These are phyloP conservation scores for Polydesmus complanatus DNA, from an alignment of 2,888 invertebrate genomes.

Conservation along the genomic window DNA sequence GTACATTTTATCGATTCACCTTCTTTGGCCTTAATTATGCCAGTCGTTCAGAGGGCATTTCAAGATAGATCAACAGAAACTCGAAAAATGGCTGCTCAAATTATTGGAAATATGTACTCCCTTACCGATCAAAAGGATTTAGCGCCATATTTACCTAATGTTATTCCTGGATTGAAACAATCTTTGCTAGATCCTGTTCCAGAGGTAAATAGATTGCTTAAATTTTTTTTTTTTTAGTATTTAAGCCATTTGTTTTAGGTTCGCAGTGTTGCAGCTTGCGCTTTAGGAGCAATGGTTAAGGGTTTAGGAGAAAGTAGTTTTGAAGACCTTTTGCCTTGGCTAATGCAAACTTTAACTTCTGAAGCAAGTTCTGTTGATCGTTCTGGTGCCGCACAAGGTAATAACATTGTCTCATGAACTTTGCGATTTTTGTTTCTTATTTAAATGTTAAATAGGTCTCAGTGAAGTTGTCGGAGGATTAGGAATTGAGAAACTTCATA, in stretches of 20 bases:
- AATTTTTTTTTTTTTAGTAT: slow-evolving; percentile 2
- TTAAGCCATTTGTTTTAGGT: slow-evolving; percentile 39
- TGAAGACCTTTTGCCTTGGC: slow-evolving; percentile 92
- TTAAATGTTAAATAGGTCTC: slow-evolving; percentile 44
- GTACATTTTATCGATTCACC: slow-evolving; percentile 99
- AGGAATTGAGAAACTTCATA: slow-evolving; percentile 85
- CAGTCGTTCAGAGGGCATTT: slow-evolving; percentile 94
- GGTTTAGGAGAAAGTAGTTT: slow-evolving; percentile 95
- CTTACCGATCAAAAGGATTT: slow-evolving; percentile 97
- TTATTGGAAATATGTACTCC: slow-evolving; percentile 99
- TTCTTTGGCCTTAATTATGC: slow-evolving; percentile 96
- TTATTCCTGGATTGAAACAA: slow-evolving; percentile 90
- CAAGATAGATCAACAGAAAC: slow-evolving; percentile 96
- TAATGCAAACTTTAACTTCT: slow-evolving; percentile 93
- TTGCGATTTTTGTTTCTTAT: background rate
- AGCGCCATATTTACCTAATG: slow-evolving; percentile 85
- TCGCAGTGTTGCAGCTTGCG: slow-evolving; percentile 85
- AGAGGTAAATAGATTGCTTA: slow-evolving; percentile 45
- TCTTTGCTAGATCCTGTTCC: slow-evolving; percentile 95
- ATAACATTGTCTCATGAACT: background rate
- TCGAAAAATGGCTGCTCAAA: slow-evolving; percentile 97
- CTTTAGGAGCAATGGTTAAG: slow-evolving; percentile 92
- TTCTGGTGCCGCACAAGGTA: slow-evolving; percentile 82
- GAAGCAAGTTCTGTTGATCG: slow-evolving; percentile 87
- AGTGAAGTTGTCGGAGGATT: slow-evolving; percentile 94